Percentiles rank a stretch among this genome's conserved stretches.
Evolutionary conservation across 2,113 vertebrate genomes (phyloP).

Genomic region (Pelmatolapia mariae): DNA sequence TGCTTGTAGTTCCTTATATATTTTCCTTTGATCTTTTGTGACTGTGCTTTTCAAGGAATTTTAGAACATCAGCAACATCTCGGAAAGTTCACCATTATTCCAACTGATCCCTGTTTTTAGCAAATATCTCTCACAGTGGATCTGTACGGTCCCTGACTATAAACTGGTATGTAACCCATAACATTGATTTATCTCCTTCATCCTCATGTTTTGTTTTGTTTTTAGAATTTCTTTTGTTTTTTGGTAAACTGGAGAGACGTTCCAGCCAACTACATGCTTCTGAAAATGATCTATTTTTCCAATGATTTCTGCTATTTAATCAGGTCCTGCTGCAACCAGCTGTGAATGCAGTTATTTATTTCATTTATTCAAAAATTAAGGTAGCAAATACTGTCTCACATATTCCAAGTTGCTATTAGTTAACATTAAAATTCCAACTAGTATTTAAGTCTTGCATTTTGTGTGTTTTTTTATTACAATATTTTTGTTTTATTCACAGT

Average conservation of each 20-base stretch:
- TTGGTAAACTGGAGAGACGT: background rate
- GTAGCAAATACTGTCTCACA: background rate
- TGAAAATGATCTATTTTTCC: background rate
- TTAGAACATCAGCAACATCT: background rate
- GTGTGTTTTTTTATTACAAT: background rate
- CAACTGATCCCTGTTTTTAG: background rate
- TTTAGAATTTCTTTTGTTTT: background rate
- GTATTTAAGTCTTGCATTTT: background rate
- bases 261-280: background rate
- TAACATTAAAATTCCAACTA: background rate
- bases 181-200: background rate
- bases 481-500: background rate
- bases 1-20: background rate
- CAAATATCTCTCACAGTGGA: background rate
- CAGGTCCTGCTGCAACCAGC: background rate
- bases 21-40: background rate
- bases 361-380: background rate
- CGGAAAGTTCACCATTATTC: background rate
- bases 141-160: background rate
- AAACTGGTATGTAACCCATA: background rate
- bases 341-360: background rate
- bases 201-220: too few relatives aligned
- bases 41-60: background rate
- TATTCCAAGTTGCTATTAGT: background rate
- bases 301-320: background rate